A percentile compares a stretch with the other conserved stretches of the same genome.
These are phyloP conservation scores for Acanthosepion lycidas DNA, from an alignment of 2,888 invertebrate genomes.

Conservation along the genomic window DNA sequence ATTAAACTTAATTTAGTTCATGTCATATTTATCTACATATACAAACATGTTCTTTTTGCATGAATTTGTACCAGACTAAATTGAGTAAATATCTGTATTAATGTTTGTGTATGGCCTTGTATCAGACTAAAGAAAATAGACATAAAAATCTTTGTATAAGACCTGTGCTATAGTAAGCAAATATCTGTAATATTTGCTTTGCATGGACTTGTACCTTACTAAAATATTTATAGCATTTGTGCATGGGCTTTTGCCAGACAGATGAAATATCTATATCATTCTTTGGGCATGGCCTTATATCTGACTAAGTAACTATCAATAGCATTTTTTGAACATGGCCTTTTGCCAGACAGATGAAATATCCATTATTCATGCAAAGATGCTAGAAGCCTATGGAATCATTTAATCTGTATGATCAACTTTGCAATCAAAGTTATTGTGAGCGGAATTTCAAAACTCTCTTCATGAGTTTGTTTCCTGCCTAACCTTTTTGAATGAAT, in stretches of 20 bases:
- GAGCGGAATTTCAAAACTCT: not conserved
- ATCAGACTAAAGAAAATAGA: too few relatives aligned
- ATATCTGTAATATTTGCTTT: too few relatives aligned
- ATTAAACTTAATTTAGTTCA: too few relatives aligned
- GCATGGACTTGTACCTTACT: too few relatives aligned
- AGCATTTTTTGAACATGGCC: not conserved
- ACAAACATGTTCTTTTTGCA: too few relatives aligned
- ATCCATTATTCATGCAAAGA: not conserved
- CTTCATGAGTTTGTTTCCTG: not conserved
- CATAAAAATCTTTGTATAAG: too few relatives aligned
- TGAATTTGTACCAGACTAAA: too few relatives aligned
- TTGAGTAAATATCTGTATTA: too few relatives aligned
- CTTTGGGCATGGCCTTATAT: not conserved
- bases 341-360: not conserved
- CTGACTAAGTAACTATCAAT: not conserved
- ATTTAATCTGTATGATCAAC: not conserved
- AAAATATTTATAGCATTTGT: not conserved
- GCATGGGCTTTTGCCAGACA: not conserved
- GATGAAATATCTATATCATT: not conserved
- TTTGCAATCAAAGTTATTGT: not conserved
- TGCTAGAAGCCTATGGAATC: not conserved
- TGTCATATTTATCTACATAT: too few relatives aligned
- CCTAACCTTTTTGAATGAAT: not conserved
- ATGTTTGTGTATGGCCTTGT: too few relatives aligned
- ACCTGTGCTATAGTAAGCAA: too few relatives aligned